A percentile compares a stretch with the other conserved stretches of the same genome.
phyloP scores from a whole-genome alignment of 2,888 invertebrate species.

The Perizoma affinitatum region DNA sequence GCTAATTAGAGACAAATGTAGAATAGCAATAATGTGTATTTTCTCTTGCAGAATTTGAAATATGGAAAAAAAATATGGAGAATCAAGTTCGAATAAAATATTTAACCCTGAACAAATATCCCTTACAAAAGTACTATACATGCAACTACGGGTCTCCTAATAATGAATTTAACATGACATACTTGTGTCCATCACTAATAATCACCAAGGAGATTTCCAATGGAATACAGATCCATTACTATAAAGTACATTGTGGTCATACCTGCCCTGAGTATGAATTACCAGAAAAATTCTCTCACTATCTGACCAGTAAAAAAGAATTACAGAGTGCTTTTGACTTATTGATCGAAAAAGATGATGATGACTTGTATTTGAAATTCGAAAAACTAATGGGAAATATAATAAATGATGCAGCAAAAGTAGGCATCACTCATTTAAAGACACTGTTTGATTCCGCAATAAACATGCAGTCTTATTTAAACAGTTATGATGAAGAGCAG shows the following conservation, averaged over 20 bases:
- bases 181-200: constrained; percentile 60
- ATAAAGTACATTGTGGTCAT: constrained; percentile 58
- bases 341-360: constrained; percentile 6
- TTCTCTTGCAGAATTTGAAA: constrained; percentile 53
- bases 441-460: constrained; percentile 54
- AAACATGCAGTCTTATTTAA: constrained; percentile 58
- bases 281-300: constrained; percentile 37
- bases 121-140: constrained; percentile 50
- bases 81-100: constrained; percentile 46
- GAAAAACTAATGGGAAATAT: constrained; percentile 57
- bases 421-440: constrained; percentile 48
- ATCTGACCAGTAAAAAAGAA: constrained; percentile 10
- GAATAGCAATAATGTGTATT: too few species aligned
- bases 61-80: constrained; percentile 60
- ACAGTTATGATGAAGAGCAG: constrained; percentile 43
- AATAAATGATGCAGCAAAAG: constrained; percentile 48
- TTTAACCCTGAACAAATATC: constrained; percentile 41
- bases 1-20: too few species aligned
- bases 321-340: not conserved
- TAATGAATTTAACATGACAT: constrained; percentile 28
- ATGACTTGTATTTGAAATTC: constrained; percentile 54
- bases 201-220: constrained; percentile 50
- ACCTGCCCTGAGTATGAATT: constrained; percentile 37
- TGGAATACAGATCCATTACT: constrained; percentile 60
- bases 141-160: constrained; percentile 44